Percentiles rank a stretch among this genome's conserved stretches.
Conservation (phyloP, 2,888 invertebrate genomes). For the Eupithecia insigniata region DNA sequence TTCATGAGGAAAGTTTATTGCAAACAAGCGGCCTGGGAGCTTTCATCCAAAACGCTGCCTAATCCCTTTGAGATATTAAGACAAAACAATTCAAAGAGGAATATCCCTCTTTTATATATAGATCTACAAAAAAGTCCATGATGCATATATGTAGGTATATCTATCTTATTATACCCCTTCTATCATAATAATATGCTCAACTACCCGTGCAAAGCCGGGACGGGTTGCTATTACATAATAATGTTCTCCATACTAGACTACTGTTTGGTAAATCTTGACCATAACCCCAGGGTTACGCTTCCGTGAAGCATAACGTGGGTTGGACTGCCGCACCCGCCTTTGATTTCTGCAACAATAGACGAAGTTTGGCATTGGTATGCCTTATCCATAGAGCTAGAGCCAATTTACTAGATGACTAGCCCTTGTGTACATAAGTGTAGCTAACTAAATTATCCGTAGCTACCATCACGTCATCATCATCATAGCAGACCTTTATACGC, state of each 20-base stretch:
- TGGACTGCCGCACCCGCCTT: constrained; percentile 17
- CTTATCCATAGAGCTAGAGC: neutral
- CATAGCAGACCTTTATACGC: too few relatives aligned
- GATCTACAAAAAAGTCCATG: too few relatives aligned
- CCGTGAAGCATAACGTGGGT: constrained; percentile 19
- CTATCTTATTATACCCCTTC: too few relatives aligned
- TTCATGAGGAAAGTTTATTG: too few relatives aligned
- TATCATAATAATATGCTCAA: too few relatives aligned
- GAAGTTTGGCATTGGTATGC: constrained; percentile 13
- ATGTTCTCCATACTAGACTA: neutral
- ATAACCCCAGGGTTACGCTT: constrained; percentile 13
- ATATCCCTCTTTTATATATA: too few relatives aligned
- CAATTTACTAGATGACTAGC: neutral
- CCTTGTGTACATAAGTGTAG: neutral
- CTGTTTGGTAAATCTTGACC: constrained; percentile 15
- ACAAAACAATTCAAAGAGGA: too few relatives aligned
- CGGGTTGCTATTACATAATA: neutral
- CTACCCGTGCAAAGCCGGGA: too few relatives aligned
- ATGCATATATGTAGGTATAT: too few relatives aligned
- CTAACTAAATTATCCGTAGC: neutral
- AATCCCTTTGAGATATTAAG: too few relatives aligned
- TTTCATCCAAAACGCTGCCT: too few relatives aligned
- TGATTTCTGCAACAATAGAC: constrained; percentile 19
- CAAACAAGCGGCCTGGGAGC: too few relatives aligned
- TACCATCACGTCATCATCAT: neutral